Evolutionary conservation across 2,888 invertebrate genomes (phyloP).

Genomic region (Troides aeacus): DNA sequence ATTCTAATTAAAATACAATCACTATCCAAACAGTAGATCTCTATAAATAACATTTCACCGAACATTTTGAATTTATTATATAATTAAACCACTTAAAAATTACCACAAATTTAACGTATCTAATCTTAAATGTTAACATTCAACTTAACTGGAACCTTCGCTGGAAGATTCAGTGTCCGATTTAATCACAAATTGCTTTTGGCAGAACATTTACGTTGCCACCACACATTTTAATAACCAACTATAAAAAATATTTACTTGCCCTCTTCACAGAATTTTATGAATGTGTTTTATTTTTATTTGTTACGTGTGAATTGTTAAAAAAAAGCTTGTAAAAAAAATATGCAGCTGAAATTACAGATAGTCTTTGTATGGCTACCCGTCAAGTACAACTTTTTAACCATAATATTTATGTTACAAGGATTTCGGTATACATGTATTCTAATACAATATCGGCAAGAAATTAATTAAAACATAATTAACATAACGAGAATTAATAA

Average conservation of each 20-base stretch:
- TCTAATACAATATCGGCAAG: conserved; percentile 41
- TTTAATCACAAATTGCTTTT: background rate
- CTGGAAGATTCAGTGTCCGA: background rate
- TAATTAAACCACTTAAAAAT: conserved; percentile 9
- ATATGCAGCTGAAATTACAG: background rate
- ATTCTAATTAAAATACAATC: conserved; percentile 21
- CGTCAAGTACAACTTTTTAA: background rate
- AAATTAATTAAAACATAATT: conserved; percentile 44
- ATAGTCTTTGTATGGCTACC: conserved; percentile 17
- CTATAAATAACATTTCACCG: conserved; percentile 14
- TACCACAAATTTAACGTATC: conserved; percentile 26
- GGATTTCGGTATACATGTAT: conserved; percentile 14
- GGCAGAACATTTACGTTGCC: background rate
- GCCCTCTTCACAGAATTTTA: conserved; percentile 31
- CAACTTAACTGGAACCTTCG: background rate
- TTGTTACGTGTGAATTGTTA: conserved; percentile 10
- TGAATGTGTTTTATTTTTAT: conserved; percentile 14
- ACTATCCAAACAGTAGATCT: conserved; percentile 21
- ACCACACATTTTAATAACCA: conserved; percentile 46
- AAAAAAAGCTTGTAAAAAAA: too few species aligned
- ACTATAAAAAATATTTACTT: conserved; percentile 58
- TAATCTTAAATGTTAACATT: conserved; percentile 15
- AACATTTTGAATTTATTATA: conserved; percentile 13
- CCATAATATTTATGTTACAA: background rate
- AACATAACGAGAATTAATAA: conserved; percentile 55